Conservation (phyloP, 2,888 invertebrate genomes). For the Cantharis rufa region DNA sequence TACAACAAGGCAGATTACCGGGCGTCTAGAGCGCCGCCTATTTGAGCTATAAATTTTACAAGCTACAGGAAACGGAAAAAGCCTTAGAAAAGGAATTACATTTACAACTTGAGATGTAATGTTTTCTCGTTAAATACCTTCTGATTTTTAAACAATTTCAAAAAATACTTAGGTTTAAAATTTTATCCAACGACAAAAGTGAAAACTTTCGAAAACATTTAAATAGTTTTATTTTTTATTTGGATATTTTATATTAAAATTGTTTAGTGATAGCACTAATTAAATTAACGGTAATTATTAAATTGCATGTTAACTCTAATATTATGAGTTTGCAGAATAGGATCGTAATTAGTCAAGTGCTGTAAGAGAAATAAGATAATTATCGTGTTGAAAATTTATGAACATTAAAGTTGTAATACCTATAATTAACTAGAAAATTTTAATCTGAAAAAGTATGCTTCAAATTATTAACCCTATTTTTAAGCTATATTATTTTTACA, state of each 20-base stretch:
- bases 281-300: slow-evolving; percentile 32
- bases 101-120: slow-evolving; percentile 37
- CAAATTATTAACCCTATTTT: not conserved
- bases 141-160: slow-evolving; percentile 3
- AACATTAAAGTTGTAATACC: slow-evolving; percentile 46
- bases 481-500: not conserved
- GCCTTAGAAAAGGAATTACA: slow-evolving; percentile 38
- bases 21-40: slow-evolving; percentile 34
- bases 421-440: slow-evolving; percentile 46
- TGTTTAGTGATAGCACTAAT: slow-evolving; percentile 19
- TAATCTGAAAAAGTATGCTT: slow-evolving; percentile 34
- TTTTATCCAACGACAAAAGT: not conserved
- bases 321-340: slow-evolving; percentile 22
- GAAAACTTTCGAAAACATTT: not conserved
- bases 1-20: slow-evolving; percentile 34
- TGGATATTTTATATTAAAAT: not conserved
- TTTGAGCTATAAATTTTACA: slow-evolving; percentile 34
- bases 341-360: slow-evolving; percentile 43
- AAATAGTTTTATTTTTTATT: not conserved
- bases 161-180: not conserved
- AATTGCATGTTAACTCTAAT: slow-evolving; percentile 34
- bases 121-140: slow-evolving; percentile 30
- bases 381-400: slow-evolving; percentile 47
- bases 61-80: slow-evolving; percentile 39
- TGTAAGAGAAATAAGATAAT: slow-evolving; percentile 49